A percentile compares a stretch with the other conserved stretches of the same genome.
phyloP scores from a whole-genome alignment of 2,113 vertebrate genomes.

The Microtus richardsoni region DNA sequence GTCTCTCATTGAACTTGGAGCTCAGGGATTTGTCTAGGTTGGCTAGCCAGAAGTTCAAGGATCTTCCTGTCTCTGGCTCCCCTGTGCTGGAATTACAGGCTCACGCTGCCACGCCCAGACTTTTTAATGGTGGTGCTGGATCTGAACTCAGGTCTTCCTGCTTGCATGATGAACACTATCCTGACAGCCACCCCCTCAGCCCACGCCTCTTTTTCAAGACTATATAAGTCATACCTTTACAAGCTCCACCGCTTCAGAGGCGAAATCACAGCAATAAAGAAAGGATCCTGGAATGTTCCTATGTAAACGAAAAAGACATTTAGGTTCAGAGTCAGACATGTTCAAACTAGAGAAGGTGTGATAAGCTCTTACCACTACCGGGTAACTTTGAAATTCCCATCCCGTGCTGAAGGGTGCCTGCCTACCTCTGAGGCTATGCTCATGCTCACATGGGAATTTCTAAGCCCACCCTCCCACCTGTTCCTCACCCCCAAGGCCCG shows the following conservation, averaged over 20 bases:
- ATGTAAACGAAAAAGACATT: constrained; percentile 81
- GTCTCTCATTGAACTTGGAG: background rate
- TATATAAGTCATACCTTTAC: constrained; percentile 89
- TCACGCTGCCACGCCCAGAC: no score
- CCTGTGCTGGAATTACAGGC: background rate
- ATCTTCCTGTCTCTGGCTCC: background rate
- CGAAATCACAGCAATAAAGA: constrained; percentile 97
- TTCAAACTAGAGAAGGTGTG: constrained; percentile 12
- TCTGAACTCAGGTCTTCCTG: background rate
- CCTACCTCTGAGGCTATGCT: background rate
- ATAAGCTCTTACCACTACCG: background rate
- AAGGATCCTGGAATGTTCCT: constrained; percentile 88
- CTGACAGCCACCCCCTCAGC: background rate
- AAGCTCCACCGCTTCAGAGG: constrained; percentile 91
- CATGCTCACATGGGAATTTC: background rate
- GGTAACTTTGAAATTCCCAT: background rate
- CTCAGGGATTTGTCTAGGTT: background rate
- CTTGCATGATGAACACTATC: background rate
- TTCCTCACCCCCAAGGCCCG: background rate
- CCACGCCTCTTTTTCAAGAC: constrained; percentile 48
- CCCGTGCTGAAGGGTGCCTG: background rate
- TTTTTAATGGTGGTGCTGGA: background rate
- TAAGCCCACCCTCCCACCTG: background rate
- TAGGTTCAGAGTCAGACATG: constrained; percentile 66
- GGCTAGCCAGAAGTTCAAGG: background rate